Conservation (phyloP, 2,797 vertebrate species). For the Paramormyrops hopkinsi region DNA sequence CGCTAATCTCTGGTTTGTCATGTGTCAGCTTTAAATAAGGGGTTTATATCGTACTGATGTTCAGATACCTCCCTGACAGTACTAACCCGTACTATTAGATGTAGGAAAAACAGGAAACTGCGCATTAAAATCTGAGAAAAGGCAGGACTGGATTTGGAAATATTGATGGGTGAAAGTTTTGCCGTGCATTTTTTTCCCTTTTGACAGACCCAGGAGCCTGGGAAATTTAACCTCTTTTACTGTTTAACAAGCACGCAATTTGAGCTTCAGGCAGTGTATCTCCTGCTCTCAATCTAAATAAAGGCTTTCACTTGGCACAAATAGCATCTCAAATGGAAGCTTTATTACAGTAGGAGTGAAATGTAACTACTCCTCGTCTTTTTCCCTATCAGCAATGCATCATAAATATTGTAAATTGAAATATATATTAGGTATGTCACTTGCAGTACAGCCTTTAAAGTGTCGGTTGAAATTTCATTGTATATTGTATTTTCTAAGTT, state of each 20-base stretch:
- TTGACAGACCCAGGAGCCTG: background rate
- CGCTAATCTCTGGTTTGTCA: background rate
- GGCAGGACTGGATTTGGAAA: background rate
- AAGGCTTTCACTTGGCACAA: background rate
- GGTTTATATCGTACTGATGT: background rate
- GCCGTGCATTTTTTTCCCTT: background rate
- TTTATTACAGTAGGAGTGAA: background rate
- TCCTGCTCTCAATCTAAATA: background rate
- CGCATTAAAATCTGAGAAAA: background rate
- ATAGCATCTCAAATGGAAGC: background rate
- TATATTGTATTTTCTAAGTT: background rate
- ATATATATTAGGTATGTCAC: background rate
- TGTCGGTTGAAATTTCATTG: background rate
- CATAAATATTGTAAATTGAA: background rate
- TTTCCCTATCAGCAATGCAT: background rate
- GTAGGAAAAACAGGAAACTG: background rate
- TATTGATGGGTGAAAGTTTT: conserved; percentile 1
- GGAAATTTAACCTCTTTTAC: conserved; percentile 3
- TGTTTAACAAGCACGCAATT: background rate
- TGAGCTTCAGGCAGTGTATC: background rate
- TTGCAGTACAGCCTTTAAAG: background rate
- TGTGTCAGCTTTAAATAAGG: background rate
- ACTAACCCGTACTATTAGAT: background rate
- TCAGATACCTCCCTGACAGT: background rate
- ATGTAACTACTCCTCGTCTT: background rate